phyloP scores from a whole-genome alignment of 30 jellyfish, hydroid and myxozoan species.

The Rhopilema esculentum region DNA sequence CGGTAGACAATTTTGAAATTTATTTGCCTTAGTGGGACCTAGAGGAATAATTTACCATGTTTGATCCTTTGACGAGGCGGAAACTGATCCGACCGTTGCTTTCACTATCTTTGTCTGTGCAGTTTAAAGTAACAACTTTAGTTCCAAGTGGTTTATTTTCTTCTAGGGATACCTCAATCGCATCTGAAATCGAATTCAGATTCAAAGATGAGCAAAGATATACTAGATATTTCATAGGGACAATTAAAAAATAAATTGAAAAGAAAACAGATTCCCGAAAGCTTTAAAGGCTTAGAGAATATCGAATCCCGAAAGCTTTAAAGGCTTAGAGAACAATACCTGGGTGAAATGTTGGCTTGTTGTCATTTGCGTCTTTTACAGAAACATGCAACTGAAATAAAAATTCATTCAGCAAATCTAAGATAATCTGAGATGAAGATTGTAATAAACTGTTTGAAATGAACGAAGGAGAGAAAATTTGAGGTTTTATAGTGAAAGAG shows the following conservation, averaged over 20 bases:
- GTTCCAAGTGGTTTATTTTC: conserved; percentile 55
- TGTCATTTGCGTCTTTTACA: conserved; percentile 80
- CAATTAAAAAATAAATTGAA: not conserved
- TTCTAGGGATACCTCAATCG: not conserved
- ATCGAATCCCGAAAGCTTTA: not conserved
- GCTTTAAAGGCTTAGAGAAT: not conserved
- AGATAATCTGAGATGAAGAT: not conserved
- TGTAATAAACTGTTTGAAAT: no score
- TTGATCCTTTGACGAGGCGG: conserved; percentile 22
- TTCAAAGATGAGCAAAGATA: not conserved
- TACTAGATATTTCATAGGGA: no score
- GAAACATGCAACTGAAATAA: conserved; percentile 51
- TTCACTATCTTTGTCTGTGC: conserved; percentile 75
- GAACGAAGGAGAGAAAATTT: no score
- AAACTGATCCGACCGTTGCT: conserved; percentile 34
- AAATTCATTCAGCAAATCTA: not conserved
- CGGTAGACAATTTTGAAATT: no score
- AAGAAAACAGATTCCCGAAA: not conserved
- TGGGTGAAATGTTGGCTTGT: conserved; percentile 61
- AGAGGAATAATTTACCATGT: conserved; percentile 11
- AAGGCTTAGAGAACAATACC: conserved; percentile 3
- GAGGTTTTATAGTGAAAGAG: no score
- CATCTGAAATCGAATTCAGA: conserved; percentile 1
- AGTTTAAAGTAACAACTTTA: conserved; percentile 20
- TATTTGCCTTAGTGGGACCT: not conserved